Base-by-base conservation (phyloP, 2,888 invertebrate genomes). In the Thumatha senex region DNA sequence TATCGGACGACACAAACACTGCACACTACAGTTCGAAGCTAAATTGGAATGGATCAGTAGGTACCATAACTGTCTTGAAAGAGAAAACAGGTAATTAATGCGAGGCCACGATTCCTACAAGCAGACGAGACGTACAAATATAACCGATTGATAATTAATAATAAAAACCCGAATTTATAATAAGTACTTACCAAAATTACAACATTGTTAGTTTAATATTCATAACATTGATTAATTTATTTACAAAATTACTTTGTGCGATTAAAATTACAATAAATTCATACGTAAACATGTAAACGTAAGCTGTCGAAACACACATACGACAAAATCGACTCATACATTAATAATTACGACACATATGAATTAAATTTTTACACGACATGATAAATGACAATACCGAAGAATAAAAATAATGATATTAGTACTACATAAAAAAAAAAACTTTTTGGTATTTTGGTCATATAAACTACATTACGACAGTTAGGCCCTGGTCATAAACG, bases 171-270 rank as follows among this genome's bases (percentile, higher is more conserved):
- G 68, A 78, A 74, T 72, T 74, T 69, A 79, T 71, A 76, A 79
- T 86, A 86, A 87, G 84, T 86, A 87, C 86, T 82, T 82, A 85
- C 73, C 77, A 80, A 82, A 70, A 72, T 76, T 72, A 78, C 63
- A 71, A 63, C 61, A 72, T 35, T 72, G 72, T 78, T 78, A 77
- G 74, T 80, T 65, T 67, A 64, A 50, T 63, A 69, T 70, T 65
- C 64, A 72, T 61, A 72, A 76, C 73, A 74, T 71, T 72, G 67
- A 75, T 58, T 65, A 59, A 66, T 71, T n/a, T 74, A 76, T 76
- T 79, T 84, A 85, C 80, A 78, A 79, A 75, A 65, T 54, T 61
- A 63, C 63, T 55, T 68, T 71, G 78, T 79, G 76, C 76, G 65
- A 71, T 46, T 70, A 62, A 58, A 54, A 51, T 65, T 63, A 57